These are phyloP conservation scores for Chrysoperla carnea DNA, from an alignment of 1,140 invertebrate genomes.

Conservation along the genomic window DNA sequence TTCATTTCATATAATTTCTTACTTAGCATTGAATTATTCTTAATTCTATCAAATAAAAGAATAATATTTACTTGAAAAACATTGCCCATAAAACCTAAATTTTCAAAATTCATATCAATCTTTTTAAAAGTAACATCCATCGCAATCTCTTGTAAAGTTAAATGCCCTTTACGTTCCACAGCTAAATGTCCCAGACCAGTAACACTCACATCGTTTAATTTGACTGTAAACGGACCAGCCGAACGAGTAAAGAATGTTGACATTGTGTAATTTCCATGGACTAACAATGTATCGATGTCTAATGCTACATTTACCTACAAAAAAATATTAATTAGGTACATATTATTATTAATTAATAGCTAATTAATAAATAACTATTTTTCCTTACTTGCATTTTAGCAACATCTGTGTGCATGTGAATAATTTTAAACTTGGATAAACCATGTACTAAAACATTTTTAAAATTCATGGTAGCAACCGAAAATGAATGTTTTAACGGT, in stretches of 20 bases:
- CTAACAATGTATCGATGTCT: slow-evolving; percentile 44
- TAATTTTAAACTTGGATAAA: slow-evolving; percentile 58
- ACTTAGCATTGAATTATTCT: no score
- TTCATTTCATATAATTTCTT: no score
- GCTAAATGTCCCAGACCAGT: slow-evolving; percentile 43
- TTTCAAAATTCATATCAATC: slow-evolving; percentile 64
- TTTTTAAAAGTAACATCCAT: slow-evolving; percentile 64
- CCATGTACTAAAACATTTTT: slow-evolving; percentile 52
- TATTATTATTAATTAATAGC: no score
- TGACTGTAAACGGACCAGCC: slow-evolving; percentile 56
- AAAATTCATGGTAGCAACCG: slow-evolving; percentile 45
- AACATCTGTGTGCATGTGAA: slow-evolving; percentile 40
- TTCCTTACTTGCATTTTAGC: slow-evolving; percentile 40
- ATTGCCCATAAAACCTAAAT: slow-evolving; percentile 52
- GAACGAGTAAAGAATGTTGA: slow-evolving; percentile 47
- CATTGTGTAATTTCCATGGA: slow-evolving; percentile 59
- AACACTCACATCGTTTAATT: slow-evolving; percentile 47
- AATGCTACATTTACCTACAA: slow-evolving; percentile 44
- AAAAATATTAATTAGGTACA: slow-evolving; percentile 3
- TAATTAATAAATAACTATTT: background rate
- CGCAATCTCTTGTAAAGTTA: slow-evolving; percentile 56
- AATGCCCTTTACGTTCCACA: slow-evolving; percentile 49
- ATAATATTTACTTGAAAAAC: slow-evolving; percentile 38
- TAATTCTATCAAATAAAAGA: background rate
- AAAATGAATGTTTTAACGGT: slow-evolving; percentile 50